Evolutionary conservation across 2,888 invertebrate genomes (phyloP).

Genomic region (Netelia inedita): DNA sequence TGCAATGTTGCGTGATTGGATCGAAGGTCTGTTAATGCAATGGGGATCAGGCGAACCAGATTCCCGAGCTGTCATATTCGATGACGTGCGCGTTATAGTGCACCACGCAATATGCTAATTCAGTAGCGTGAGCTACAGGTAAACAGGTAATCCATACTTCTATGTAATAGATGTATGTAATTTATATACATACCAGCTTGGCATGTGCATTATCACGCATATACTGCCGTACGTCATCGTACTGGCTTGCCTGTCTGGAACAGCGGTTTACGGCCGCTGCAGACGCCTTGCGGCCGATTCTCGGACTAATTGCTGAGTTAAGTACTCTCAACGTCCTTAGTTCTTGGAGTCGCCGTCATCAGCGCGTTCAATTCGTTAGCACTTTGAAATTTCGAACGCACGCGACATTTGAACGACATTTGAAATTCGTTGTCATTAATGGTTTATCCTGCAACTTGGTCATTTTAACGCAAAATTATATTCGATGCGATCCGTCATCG

Average conservation of each 20-base stretch:
- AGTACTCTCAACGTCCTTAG: slow-evolving; percentile 24
- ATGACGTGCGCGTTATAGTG: slow-evolving; percentile 54
- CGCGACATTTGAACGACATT: neutral
- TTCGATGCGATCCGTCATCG: slow-evolving; percentile 53
- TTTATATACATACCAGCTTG: slow-evolving; percentile 5
- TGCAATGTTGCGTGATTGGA: slow-evolving; percentile 53
- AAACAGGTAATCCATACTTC: slow-evolving; percentile 28
- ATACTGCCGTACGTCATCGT: slow-evolving; percentile 23
- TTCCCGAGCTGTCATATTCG: slow-evolving; percentile 50
- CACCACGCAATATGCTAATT: slow-evolving; percentile 37
- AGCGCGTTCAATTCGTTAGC: slow-evolving; percentile 43
- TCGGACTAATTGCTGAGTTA: slow-evolving; percentile 59
- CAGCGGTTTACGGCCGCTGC: slow-evolving; percentile 45
- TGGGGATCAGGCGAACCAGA: slow-evolving; percentile 27
- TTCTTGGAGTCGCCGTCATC: slow-evolving; percentile 37
- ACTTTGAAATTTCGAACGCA: slow-evolving; percentile 51
- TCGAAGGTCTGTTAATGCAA: slow-evolving; percentile 30
- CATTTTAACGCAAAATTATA: neutral
- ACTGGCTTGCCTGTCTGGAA: slow-evolving; percentile 28
- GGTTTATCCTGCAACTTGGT: neutral
- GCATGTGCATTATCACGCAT: slow-evolving; percentile 1
- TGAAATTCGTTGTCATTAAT: neutral
- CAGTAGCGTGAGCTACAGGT: slow-evolving; percentile 27
- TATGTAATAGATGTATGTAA: neutral
- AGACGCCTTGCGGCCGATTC: slow-evolving; percentile 40